These are phyloP conservation scores for Podarcis raffonei DNA, from an alignment of 2,113 vertebrate genomes.

Conservation along the genomic window DNA sequence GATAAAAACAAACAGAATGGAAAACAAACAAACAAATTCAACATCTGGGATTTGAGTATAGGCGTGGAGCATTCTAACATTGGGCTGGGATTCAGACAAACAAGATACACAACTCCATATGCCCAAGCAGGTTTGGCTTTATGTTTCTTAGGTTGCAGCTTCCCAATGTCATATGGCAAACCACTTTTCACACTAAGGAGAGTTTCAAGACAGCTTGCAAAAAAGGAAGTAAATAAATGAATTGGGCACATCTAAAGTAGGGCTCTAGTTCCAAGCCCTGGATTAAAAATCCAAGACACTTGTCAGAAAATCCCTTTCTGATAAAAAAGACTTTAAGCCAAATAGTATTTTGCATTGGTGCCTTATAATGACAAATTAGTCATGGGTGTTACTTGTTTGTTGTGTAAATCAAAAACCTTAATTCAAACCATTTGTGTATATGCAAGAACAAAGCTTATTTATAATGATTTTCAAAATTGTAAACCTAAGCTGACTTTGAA, in stretches of 20 bases:
- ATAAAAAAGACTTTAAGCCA: neutral
- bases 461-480: neutral
- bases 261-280: neutral
- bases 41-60: neutral
- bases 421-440: neutral
- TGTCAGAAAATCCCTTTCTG: neutral
- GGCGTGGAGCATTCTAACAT: conserved; percentile 13
- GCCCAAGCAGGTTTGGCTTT: neutral
- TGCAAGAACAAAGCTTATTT: fast-evolving
- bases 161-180: neutral
- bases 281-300: neutral
- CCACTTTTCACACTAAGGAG: neutral
- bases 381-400: neutral
- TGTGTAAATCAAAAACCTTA: neutral
- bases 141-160: neutral
- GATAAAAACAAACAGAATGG: neutral
- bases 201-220: neutral
- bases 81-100: neutral
- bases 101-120: neutral
- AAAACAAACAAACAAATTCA: conserved; percentile 23
- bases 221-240: neutral
- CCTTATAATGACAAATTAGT: neutral
- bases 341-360: neutral
- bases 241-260: neutral
- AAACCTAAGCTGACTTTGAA: neutral